phyloP scores from a whole-genome alignment of 2,888 invertebrate genomes.

The Cerastoderma edule region DNA sequence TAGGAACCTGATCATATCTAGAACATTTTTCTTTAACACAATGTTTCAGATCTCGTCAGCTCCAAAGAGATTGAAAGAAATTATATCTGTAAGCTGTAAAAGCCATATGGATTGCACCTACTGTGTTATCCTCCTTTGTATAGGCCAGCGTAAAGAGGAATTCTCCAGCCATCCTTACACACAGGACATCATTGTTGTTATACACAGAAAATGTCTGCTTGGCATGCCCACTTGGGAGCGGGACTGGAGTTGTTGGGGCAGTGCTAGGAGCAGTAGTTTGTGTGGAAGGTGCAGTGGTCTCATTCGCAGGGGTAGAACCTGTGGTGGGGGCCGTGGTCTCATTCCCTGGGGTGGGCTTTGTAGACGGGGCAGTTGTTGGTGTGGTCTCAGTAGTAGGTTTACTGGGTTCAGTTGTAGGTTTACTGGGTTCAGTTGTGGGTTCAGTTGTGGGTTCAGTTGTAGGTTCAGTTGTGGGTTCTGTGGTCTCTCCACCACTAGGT shows the following conservation, averaged over 20 bases:
- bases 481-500: background rate
- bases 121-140: background rate
- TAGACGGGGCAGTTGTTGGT: background rate
- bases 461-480: slow-evolving; percentile 3
- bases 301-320: background rate
- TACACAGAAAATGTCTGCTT: slow-evolving; percentile 25
- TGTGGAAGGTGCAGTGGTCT: background rate
- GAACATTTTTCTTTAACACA: background rate
- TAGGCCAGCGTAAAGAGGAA: slow-evolving; percentile 22
- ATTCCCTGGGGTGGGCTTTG: background rate
- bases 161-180: slow-evolving; percentile 20
- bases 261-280: background rate
- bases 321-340: background rate
- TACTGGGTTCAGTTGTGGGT: background rate
- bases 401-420: background rate
- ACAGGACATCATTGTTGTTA: background rate
- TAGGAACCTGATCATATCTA: background rate
- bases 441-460: background rate
- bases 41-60: background rate
- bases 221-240: background rate
- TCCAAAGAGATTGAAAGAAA: background rate
- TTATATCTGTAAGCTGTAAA: background rate
- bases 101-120: background rate
- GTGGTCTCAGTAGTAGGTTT: background rate
- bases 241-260: background rate